Base-by-base conservation (phyloP, 2,797 vertebrate genomes). In the Sandelia bainsii region DNA sequence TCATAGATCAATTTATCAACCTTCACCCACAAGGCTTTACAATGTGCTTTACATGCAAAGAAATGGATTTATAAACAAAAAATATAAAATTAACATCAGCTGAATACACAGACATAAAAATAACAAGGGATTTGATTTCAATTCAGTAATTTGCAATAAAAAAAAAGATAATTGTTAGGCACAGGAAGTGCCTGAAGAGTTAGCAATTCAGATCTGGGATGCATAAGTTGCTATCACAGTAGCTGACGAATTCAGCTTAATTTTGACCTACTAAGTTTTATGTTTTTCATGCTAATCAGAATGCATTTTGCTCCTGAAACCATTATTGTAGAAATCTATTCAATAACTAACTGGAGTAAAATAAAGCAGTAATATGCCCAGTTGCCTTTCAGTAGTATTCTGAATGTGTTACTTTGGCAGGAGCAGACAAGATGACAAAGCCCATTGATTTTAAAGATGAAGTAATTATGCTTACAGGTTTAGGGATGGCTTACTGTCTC, bases 371-470 rank as follows among this genome's bases (percentile, higher is more conserved):
- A 42, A 16, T 42, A 42, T 16, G 5, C 1, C 13, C 40, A 42
- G 1, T 5, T 17, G 12, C 14, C 40, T 42, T 42, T 16, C 40
- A 16, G 13, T 42, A 29, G 51, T 17, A 1, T 19, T 34, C 13
- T 40, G 34, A 56, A 34, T 4, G 1, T 34, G 11, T 29, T 50
- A 60, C 53, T 14, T 8, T 22, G n/a, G 20, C 34, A 14, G 11
- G n/a, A 57, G 56, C 44, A 62, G 39, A 53, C 40, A 50, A 1
- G 27, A 51, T 63, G 52, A 48, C 20, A 6, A 59, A 5, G 6
- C 23, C 14, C 32, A 40, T 45, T 50, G 20, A 39, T 56, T 62
- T 51, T 52, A 51, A 58, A 72, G 46, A 65, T 66, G 46, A 49
- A 52, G 34, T 34, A 42, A 56, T 20, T 27, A 27, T 27, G 52